Conservation (phyloP, 1,140 invertebrate genomes). For the Drosophila teissieri region DNA sequence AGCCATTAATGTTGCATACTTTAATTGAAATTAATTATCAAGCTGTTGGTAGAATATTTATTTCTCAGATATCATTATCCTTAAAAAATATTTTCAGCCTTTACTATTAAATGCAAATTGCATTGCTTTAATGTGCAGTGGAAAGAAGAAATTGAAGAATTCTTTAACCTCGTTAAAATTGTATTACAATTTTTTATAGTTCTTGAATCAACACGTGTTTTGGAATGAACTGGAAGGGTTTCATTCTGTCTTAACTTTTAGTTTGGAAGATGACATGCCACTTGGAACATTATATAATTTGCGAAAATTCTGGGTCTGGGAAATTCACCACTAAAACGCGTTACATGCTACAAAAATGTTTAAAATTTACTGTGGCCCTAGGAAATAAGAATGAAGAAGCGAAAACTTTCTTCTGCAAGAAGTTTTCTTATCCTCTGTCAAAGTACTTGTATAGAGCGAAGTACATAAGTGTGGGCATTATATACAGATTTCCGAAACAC, state of each 20-base stretch:
- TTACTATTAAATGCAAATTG: neutral
- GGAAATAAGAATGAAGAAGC: neutral
- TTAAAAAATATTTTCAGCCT: slow-evolving; percentile 6
- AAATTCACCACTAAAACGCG: too few species aligned
- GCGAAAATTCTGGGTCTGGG: neutral
- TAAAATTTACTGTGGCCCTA: slow-evolving; percentile 23
- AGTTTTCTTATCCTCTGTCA: slow-evolving; percentile 1
- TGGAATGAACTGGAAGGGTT: too few species aligned
- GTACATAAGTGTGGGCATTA: slow-evolving; percentile 22
- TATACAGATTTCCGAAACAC: slow-evolving; percentile 65
- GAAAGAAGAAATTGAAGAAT: neutral
- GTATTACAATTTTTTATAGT: neutral
- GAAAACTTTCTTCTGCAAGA: neutral
- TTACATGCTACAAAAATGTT: neutral
- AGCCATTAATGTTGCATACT: slow-evolving; percentile 61
- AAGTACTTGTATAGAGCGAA: slow-evolving; percentile 19
- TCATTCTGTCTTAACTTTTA: too few species aligned
- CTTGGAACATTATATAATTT: neutral
- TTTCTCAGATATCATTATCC: slow-evolving; percentile 24
- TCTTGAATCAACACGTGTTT: too few species aligned
- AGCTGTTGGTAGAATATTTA: slow-evolving; percentile 41
- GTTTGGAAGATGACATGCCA: too few species aligned
- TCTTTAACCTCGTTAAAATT: too few species aligned
- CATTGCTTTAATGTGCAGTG: neutral
- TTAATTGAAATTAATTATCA: slow-evolving; percentile 78